Conservation (phyloP, 1,140 invertebrate species). For the Microplitis demolitor region DNA sequence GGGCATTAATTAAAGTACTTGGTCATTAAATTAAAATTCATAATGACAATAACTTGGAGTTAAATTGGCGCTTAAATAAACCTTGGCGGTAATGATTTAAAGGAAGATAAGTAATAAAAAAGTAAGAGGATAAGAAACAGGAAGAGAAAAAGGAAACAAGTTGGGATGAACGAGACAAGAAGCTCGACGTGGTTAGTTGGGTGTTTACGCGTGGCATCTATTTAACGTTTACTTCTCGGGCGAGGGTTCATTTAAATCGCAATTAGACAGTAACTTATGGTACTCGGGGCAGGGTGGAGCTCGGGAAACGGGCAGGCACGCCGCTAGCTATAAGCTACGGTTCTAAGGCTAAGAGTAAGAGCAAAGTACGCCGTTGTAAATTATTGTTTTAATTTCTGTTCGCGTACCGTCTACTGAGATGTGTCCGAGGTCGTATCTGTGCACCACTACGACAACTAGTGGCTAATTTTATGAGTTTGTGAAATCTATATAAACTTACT, state of each 20-base stretch:
- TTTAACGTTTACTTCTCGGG: conserved; percentile 3
- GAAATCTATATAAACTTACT: conserved; percentile 49
- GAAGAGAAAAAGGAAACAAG: conserved; percentile 44
- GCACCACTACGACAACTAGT: conserved; percentile 3
- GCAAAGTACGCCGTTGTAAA: conserved; percentile 38
- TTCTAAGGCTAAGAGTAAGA: background rate
- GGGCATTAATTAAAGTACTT: no score
- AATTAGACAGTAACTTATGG: conserved; percentile 51
- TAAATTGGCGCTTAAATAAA: no score
- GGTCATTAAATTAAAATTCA: no score
- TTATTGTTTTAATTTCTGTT: conserved; percentile 57
- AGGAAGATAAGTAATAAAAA: background rate
- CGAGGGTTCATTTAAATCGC: conserved; percentile 49
- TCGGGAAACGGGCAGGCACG: no score
- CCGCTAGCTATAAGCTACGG: no score
- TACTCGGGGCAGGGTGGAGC: conserved; percentile 9
- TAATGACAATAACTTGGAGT: no score
- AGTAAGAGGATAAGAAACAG: background rate
- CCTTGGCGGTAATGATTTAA: no score
- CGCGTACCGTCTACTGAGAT: conserved; percentile 28
- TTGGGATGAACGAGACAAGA: conserved; percentile 50
- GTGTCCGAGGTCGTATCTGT: background rate
- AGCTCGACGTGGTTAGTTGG: conserved; percentile 41
- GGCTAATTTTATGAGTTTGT: conserved; percentile 47
- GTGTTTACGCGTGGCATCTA: background rate